Base-by-base conservation (phyloP, 2,113 vertebrate species). In the Austrofundulus limnaeus region DNA sequence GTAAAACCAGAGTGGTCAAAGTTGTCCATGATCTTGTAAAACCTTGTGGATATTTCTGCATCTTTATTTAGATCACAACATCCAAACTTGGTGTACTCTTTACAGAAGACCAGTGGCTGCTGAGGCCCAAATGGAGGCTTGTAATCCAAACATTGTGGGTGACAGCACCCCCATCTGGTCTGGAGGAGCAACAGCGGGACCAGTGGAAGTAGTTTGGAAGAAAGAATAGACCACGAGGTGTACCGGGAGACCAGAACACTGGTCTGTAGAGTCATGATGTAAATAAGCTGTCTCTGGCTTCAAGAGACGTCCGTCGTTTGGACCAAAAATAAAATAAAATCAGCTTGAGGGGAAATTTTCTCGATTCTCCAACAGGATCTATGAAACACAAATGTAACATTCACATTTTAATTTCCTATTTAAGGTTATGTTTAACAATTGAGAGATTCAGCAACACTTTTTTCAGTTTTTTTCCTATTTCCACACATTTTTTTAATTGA, bases 71-170 rank as follows among this genome's bases (percentile, higher is more conserved):
- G 25, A 51, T 90, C 90, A 48, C 93, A 94, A 85, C 93, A 94
- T 46, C 93, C 93, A 61, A 94, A 94, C 53, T 91, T 90, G 28
- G 84, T 54, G 39, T 94, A 94, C 41, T 90, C 87, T 41, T 92
- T 91, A 37, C 93, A 94, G 81, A 94, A 93, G 50, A 45, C 50
- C 82, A 94, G 55, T 19, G 91, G 86, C 73, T 91, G 80, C 1
- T 54, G 83, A n/a, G 93, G 93, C 77, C 88, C 89, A 71, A 94
- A 94, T 0, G 93, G 93, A 38, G 93, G 92, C 59, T 93, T 94
- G 83, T 87, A 94, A 82, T 94, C 93, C 82, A 94, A 84, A 77
- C 93, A 94, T 68, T 93, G 89, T 1, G 92, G 92, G 67, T 92
- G 91, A 71, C 83, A 87, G 78, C 67, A 62, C 59, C 87, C 88